Conservation (phyloP, 2,888 invertebrate genomes). For the Cremastobaeus sp. region DNA sequence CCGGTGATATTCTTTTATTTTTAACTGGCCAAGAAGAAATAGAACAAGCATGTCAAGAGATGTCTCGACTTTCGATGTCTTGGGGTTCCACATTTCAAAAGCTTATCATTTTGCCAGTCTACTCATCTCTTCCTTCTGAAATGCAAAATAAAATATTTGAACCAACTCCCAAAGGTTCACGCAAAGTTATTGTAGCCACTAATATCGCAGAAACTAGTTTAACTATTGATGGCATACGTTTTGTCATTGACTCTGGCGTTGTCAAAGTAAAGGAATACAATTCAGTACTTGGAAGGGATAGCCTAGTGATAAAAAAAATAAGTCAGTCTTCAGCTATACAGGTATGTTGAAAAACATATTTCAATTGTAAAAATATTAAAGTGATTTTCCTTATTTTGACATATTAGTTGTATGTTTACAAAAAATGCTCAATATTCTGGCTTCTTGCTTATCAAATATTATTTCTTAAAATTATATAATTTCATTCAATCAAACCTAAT, state of each 20-base stretch:
- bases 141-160: slow-evolving; percentile 99
- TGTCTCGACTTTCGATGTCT: too few species aligned
- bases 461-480: too few species aligned
- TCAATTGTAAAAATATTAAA: too few species aligned
- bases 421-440: too few species aligned
- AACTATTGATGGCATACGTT: slow-evolving; percentile 99
- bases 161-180: slow-evolving; percentile 97
- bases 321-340: slow-evolving; percentile 94
- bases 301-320: slow-evolving; percentile 98
- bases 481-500: too few species aligned
- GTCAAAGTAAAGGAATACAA: slow-evolving; percentile 99
- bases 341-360: too few species aligned
- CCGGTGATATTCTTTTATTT: slow-evolving; percentile 95
- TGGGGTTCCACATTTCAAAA: too few species aligned
- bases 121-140: slow-evolving; percentile 96
- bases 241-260: slow-evolving; percentile 99
- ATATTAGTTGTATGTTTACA: too few species aligned
- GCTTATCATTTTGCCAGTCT: too few species aligned
- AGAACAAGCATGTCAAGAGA: slow-evolving; percentile 98
- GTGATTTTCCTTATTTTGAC: too few species aligned
- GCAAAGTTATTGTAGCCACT: slow-evolving; percentile 98
- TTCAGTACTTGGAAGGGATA: slow-evolving; percentile 98
- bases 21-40: slow-evolving; percentile 99
- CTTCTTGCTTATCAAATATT: too few species aligned
- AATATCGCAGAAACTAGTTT: slow-evolving; percentile 99